phyloP scores from a whole-genome alignment of 2,888 invertebrate species.

The Phengaris alcon region DNA sequence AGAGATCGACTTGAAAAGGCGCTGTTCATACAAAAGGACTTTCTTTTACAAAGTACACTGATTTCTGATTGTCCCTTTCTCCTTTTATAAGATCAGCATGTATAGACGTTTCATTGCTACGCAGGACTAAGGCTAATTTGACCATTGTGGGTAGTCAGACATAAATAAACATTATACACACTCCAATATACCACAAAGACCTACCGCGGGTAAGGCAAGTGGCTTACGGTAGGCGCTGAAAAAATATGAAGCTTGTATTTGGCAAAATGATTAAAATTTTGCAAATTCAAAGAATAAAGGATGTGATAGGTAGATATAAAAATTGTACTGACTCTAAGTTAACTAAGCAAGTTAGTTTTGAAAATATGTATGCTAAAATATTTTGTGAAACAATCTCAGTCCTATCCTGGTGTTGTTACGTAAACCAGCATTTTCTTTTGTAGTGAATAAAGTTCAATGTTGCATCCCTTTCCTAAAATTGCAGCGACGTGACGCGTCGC shows the following conservation, averaged over 20 bases:
- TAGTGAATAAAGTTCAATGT: too few species aligned
- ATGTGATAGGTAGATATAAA: too few species aligned
- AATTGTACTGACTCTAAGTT: too few species aligned
- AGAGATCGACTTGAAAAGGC: background rate
- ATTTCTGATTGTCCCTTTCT: slow-evolving; percentile 9
- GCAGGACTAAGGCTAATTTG: slow-evolving; percentile 18
- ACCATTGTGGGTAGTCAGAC: slow-evolving; percentile 20
- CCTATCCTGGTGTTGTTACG: too few species aligned
- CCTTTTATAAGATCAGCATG: background rate
- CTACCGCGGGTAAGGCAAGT: slow-evolving; percentile 22
- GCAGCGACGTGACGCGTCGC: too few species aligned
- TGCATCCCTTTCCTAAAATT: too few species aligned
- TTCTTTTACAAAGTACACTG: background rate
- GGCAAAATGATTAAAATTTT: background rate
- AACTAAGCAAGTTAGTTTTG: too few species aligned
- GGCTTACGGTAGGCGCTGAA: background rate
- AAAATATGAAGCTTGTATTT: background rate
- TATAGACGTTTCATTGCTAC: background rate
- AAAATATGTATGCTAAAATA: too few species aligned
- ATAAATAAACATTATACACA: slow-evolving; percentile 19
- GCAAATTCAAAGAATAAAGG: too few species aligned
- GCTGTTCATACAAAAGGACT: background rate
- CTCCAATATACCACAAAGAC: slow-evolving; percentile 23
- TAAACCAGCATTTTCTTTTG: too few species aligned
- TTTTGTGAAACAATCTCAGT: too few species aligned